These are phyloP conservation scores for Tetraodon nigroviridis DNA, from an alignment of 2,113 vertebrate genomes.

Conservation along the genomic window DNA sequence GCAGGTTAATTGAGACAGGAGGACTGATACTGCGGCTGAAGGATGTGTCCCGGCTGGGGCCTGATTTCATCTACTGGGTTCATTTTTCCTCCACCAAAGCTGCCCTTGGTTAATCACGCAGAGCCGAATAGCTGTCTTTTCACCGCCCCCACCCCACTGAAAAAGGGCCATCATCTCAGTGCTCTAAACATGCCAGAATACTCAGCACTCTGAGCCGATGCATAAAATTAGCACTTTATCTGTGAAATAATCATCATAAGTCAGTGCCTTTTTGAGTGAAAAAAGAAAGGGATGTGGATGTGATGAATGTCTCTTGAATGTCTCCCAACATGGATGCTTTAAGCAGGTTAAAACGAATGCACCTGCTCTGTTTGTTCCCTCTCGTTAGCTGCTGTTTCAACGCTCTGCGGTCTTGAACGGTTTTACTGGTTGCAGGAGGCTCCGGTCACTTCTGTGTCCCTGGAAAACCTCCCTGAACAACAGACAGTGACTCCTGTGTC, in stretches of 20 bases:
- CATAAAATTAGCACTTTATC: slow-evolving; percentile 6
- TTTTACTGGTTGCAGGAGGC: slow-evolving; percentile 5
- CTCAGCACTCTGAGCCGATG: slow-evolving; percentile 16
- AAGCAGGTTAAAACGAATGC: too few relatives aligned
- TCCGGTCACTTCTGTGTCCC: slow-evolving; percentile 22
- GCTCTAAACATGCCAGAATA: not conserved
- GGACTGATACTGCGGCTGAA: slow-evolving; percentile 36
- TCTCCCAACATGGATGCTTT: slow-evolving; percentile 5
- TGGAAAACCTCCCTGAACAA: slow-evolving; percentile 23
- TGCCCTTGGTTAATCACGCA: slow-evolving; percentile 12
- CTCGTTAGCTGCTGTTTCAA: not conserved
- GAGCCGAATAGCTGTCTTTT: slow-evolving; percentile 6
- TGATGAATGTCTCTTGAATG: too few relatives aligned
- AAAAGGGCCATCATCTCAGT: not conserved
- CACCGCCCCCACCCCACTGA: slow-evolving; percentile 6
- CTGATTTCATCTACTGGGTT: slow-evolving; percentile 41
- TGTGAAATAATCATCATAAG: slow-evolving; percentile 16
- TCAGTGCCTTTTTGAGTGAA: slow-evolving; percentile 22
- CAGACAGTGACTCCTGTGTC: slow-evolving; percentile 9
- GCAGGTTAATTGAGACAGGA: slow-evolving; percentile 27
- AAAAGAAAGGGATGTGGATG: too few relatives aligned
- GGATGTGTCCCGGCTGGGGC: slow-evolving; percentile 36
- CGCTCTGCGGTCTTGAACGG: not conserved
- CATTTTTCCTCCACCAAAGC: not conserved
- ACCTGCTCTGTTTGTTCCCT: slow-evolving; percentile 7